Base-by-base conservation (phyloP, 2,888 invertebrate species). In the Caradrina kadenii region DNA sequence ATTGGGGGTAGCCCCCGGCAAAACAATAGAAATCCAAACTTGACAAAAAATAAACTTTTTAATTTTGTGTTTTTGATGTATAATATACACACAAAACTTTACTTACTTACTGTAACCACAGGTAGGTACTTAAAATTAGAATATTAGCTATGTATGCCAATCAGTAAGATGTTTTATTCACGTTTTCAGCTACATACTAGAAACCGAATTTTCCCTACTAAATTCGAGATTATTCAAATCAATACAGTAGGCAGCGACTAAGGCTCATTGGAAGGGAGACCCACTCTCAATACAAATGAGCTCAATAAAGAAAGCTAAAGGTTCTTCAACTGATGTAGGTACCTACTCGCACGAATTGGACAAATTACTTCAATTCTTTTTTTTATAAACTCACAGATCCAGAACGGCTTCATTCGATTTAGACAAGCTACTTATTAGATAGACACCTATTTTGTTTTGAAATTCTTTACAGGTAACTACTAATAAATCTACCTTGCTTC, bases 331-430 rank as follows among this genome's bases (percentile, higher is more conserved):
- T 79, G 79, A 80, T 68, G 74, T 66, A 66, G 50, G 64, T 56
- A 19, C 15, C 22, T 80, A 65, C 58, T 72, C 67, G 39, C 53
- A 79, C 61, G 73, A 64, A 72, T 76, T 64, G 74, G 75, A 85
- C 82, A 80, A 86, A 87, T 85, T 79, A 81, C 79, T 64, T 76
- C 80, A 81, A 86, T 87, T 80, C 79, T 58, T 87, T 80, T 79
- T 76, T 75, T 79, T 72, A 60, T 77, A 77, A 69, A 76, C 67
- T 79, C 70, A 76, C 76, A 74, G 71, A 75, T 71, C n/a, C 50
- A 65, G 70, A 82, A 83, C 66, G 79, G 78, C 76, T 84, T 82
- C 71, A 80, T 85, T 81, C 52, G 58, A 74, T 78, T 66, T 42
- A 62, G 64, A 64, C 17, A 49, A 49, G 49, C 19, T 31, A 39